phyloP scores from a whole-genome alignment of 2,113 vertebrate species.

The Chionodraco myersi region DNA sequence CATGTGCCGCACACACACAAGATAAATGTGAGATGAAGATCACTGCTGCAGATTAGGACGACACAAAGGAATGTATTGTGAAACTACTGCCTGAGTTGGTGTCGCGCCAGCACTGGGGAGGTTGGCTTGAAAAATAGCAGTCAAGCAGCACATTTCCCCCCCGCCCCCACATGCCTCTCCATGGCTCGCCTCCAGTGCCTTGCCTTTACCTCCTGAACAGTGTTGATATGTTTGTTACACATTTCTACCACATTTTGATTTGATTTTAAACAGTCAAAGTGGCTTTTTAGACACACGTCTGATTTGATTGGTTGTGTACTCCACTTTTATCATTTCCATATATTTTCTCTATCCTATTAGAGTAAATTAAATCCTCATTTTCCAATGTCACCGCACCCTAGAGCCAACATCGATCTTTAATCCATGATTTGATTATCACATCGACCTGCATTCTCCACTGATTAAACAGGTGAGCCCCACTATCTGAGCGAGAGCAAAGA shows the following conservation, averaged over 20 bases:
- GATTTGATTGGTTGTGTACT: neutral
- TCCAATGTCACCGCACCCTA: neutral
- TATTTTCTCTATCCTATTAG: neutral
- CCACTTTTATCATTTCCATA: neutral
- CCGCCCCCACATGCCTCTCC: conserved; percentile 3
- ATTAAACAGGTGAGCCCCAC: conserved; percentile 38
- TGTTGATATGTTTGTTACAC: conserved; percentile 6
- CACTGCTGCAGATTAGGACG: conserved; percentile 56
- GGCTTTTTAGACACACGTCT: neutral
- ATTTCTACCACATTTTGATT: neutral
- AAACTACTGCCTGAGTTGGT: conserved; percentile 59
- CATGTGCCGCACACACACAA: conserved; percentile 52
- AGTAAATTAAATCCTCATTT: neutral
- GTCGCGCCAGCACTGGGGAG: conserved; percentile 14
- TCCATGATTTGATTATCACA: conserved; percentile 16
- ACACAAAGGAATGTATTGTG: conserved; percentile 76
- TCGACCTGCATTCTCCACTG: conserved; percentile 6
- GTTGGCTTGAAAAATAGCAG: conserved; percentile 41
- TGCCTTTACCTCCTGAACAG: conserved; percentile 19
- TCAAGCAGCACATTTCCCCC: conserved; percentile 24
- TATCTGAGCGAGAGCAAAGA: conserved; percentile 19
- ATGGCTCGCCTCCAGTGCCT: conserved; percentile 30
- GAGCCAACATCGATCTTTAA: conserved; percentile 1
- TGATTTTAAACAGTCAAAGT: neutral
- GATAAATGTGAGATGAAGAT: conserved; percentile 67